Base-by-base conservation (phyloP, 92 coral and sea anemone genomes). In the Epizoanthus stellaris region DNA sequence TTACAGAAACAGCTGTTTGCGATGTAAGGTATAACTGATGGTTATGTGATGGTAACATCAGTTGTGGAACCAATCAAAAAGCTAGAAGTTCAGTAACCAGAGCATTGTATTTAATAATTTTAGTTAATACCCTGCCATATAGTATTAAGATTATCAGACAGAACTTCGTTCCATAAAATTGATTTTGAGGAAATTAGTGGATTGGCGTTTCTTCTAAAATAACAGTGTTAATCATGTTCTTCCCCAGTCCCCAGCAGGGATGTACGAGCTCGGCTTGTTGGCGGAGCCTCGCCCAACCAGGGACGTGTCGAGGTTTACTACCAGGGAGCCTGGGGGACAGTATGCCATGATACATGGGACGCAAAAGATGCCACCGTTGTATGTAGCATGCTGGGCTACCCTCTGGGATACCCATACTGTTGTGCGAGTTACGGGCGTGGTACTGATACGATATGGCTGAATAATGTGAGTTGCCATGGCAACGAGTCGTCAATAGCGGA, bases 291-390 rank as follows among this genome's bases (percentile, higher is more conserved):
- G 8, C 83, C 83, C 15, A 79, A 79, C 30, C 83, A 79, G 53
- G 83, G 83, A 25, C 83, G 83, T 17, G 72, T 79, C 65, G 83
- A 79, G 59, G 71, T 79, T 19, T 79, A 63, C 16, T 45, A 79
- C 65, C 72, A 79, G 49, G 83, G 83, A 21, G 42, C 71, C 70
- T 79, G 83, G 83, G 83, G 83, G 25, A 79, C 83, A 79, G 83
- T 79, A 4, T 79, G 83, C 13, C 72, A 79, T 23, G 65, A 79
- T 23, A 25, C 19, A 10, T 79, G 83, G 83, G 42, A 79, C 25
- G 72, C 19, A 2, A 63, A 36, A 64, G 83, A 79, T 38, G 83
- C 83, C 0, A 79, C 60, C 23, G 83, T 79, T 43, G 67, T 79
- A 8, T 79, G 83, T 45, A 9, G 83, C 58, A 79, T 79, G 83